These are phyloP conservation scores for Ophion costatus DNA, from an alignment of 2,888 invertebrate genomes.

Conservation along the genomic window DNA sequence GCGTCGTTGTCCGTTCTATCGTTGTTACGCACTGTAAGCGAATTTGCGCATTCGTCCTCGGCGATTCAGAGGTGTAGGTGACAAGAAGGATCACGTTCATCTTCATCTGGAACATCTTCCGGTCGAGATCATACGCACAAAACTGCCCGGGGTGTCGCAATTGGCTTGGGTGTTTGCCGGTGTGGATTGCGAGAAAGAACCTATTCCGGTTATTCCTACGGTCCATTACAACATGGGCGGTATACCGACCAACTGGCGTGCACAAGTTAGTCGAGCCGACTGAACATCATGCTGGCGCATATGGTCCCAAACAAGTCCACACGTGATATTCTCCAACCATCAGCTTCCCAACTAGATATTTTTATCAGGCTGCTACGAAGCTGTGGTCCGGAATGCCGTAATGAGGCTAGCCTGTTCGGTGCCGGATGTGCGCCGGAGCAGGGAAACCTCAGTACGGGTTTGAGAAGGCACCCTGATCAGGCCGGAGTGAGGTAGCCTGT, in stretches of 20 bases:
- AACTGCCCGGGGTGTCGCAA: constrained; percentile 97
- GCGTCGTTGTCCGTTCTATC: background rate
- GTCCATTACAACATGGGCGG: constrained; percentile 99
- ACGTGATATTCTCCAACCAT: background rate
- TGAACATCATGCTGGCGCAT: background rate
- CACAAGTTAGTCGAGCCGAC: constrained; percentile 85
- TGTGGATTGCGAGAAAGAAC: constrained; percentile 98
- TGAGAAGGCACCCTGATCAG: too few relatives aligned
- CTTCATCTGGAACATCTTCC: constrained; percentile 98
- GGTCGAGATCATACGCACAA: constrained; percentile 91
- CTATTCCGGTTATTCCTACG: constrained; percentile 98
- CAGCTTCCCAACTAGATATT: too few relatives aligned
- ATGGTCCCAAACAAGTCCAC: too few relatives aligned
- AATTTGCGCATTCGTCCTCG: background rate
- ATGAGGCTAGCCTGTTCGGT: too few relatives aligned
- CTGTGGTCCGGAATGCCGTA: too few relatives aligned
- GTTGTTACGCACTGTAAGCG: background rate
- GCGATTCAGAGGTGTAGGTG: constrained; percentile 92
- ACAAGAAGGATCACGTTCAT: constrained; percentile 96
- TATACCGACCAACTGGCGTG: constrained; percentile 97
- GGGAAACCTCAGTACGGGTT: too few relatives aligned
- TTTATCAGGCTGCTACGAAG: too few relatives aligned
- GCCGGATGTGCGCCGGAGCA: too few relatives aligned
- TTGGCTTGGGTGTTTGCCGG: constrained; percentile 99
- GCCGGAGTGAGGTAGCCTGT: too few relatives aligned